Percentiles rank a stretch among this genome's conserved stretches.
Evolutionary conservation across 2,888 invertebrate genomes (phyloP).

Genomic region (Phoronis australis): DNA sequence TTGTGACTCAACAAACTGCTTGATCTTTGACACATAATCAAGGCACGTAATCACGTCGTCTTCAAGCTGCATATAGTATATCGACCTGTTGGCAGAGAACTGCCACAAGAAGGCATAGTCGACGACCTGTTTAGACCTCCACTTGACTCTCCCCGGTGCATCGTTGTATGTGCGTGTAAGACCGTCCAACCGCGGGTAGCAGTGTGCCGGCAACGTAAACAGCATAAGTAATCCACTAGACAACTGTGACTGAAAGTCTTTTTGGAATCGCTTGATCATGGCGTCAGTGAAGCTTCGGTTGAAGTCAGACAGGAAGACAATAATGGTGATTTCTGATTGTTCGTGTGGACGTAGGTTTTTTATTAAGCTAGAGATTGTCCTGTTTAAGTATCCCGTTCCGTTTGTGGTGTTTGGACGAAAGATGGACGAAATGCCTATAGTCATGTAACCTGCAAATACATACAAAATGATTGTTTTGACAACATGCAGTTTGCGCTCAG

Average conservation of each 20-base stretch:
- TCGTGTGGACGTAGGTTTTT: constrained; percentile 36
- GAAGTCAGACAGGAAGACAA: constrained; percentile 50
- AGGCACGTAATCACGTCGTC: constrained; percentile 49
- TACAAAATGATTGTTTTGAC: no score
- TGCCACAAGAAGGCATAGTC: constrained; percentile 50
- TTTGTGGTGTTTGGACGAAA: constrained; percentile 44
- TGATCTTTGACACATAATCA: constrained; percentile 40
- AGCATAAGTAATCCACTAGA: constrained; percentile 43
- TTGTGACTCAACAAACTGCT: constrained; percentile 33
- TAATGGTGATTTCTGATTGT: constrained; percentile 33
- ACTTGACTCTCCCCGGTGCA: constrained; percentile 37
- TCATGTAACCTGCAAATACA: constrained; percentile 49
- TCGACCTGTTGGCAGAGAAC: constrained; percentile 36
- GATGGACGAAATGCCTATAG: constrained; percentile 53
- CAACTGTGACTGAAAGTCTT: constrained; percentile 18
- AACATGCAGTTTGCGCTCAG: no score
- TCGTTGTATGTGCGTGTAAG: constrained; percentile 43
- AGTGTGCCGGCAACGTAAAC: constrained; percentile 29
- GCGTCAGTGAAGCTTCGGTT: constrained; percentile 27
- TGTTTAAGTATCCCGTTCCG: constrained; percentile 39
- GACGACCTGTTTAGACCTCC: constrained; percentile 53
- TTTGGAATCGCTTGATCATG: constrained; percentile 16
- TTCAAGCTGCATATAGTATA: constrained; percentile 50
- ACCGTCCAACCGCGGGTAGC: constrained; percentile 28
- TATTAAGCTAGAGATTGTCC: constrained; percentile 48